Evolutionary conservation across 2,888 invertebrate genomes (phyloP), one percentile per base, ranked within the genome.

Genomic region (Nemurella pictetii): DNA sequence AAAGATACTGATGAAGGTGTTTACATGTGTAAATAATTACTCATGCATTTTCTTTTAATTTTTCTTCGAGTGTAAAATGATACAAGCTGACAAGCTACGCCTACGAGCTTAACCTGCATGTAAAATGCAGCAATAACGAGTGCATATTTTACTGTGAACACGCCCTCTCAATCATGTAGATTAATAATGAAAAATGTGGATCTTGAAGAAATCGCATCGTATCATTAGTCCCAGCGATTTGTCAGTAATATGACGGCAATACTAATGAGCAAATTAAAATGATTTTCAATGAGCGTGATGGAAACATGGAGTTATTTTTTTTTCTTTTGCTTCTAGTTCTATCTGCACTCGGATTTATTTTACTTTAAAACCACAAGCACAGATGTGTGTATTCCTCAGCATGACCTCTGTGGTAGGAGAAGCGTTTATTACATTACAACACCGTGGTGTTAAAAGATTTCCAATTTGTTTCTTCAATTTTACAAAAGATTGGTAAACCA

Each of bases 391-490:
- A 55, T 3, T 55, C 55, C 20, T 55, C 20, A 20, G 9, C 9
- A 12, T 15, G 20, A 20, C 20, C 55, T 55, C 55, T 55, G 55
- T 12, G 55, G 55, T 55, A 55, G 20, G 15, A 2, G 1, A 3
- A 55, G 3, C 55, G 55, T 55, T 55, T 55, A 55, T 55, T 55
- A 55, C 20, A 55, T 28, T n/a, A 75, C 75, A 75, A 28, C 28
- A 26, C 26, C 75, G 26, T 75, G 26, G 26, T 75, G 27, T 28
- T 28, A 75, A 28, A 75, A 75, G 75, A 75, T 28, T 75, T 75
- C 75, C 75, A 75, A 75, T 75, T 75, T 75, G 27, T 26, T 75
- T 75, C 28, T 28, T 25, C 75, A 26, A 75, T 27, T 75, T 75
- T 75, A 9, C 0, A 26, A 75, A 75, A 75, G 75, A 75, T 75